These are phyloP conservation scores for Brachyistius frenatus DNA, from an alignment of 2,113 vertebrate genomes.

Conservation along the genomic window DNA sequence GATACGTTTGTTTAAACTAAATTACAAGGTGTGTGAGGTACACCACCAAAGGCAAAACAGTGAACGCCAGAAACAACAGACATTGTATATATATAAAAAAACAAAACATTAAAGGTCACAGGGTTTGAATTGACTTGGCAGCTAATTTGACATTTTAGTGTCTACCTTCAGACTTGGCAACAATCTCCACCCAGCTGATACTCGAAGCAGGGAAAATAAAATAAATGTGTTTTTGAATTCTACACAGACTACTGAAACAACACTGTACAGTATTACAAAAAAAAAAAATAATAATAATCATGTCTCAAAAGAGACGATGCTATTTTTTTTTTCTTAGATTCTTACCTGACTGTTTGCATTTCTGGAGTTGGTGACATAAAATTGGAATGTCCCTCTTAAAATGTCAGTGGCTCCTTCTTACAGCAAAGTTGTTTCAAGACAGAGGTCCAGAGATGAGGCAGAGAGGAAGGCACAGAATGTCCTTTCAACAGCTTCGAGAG, in stretches of 20 bases:
- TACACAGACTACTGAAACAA: not conserved
- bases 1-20: constrained; percentile 29
- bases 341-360: constrained; percentile 77
- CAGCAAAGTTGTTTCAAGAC: not conserved
- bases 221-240: too few relatives aligned
- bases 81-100: not conserved
- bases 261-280: not conserved
- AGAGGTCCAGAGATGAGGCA: not conserved
- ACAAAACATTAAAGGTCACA: not conserved
- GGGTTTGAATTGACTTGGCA: not conserved
- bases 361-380: constrained; percentile 20
- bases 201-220: not conserved
- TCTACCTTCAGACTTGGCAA: not conserved
- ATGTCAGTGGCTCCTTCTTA: not conserved
- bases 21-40: constrained; percentile 26
- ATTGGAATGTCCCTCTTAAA: not conserved
- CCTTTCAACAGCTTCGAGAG: not conserved
- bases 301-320: not conserved
- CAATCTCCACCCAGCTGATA: not conserved
- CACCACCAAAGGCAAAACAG: not conserved
- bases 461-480: not conserved
- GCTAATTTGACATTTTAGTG: not conserved
- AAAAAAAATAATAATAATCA: not conserved
- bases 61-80: constrained; percentile 11
- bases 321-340: not conserved